Base-by-base conservation (phyloP, 2,888 invertebrate genomes). In the Dynastes hyllus region DNA sequence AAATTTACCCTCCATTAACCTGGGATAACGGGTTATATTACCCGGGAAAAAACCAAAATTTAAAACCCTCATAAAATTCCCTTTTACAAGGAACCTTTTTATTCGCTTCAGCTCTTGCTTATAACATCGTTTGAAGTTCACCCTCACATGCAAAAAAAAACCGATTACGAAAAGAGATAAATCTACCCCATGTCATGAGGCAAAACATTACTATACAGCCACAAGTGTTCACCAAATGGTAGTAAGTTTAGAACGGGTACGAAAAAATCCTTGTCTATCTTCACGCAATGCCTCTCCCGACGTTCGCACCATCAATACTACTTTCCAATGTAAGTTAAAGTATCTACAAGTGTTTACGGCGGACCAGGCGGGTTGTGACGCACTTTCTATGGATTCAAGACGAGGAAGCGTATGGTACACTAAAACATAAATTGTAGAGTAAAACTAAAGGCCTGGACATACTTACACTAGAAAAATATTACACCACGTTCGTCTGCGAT, bases 291-390 rank as follows among this genome's bases (percentile, higher is more conserved):
- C 11, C 11, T 61, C 71, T 71, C 53, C 69, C 55, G 37, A 37
- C 73, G 22, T 13, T 61, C 71, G 78, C 16, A 51, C 29, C 70
- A 85, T 86, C 88, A 83, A 88, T 87, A 88, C 86, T 87, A 53
- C 71, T 80, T 86, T 88, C 86, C 84, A 76, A 83, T 83, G 61
- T 83, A 86, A 85, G 86, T 87, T 85, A 85, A 87, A 86, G 85
- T 85, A 87, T 88, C 87, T 85, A 88, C 88, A 88, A 88, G 88
- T 88, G 88, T 87, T 87, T 87, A 83, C 84, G 85, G 85, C 85
- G 73, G 87, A 79, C 85, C 88, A 85, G 81, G 55, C 76, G 69
- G 80, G 75, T 81, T 79, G 50, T 84, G 53, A 45, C 37, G 50
- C 50, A 63, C 61, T 71, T 73, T 73, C 85, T 85, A 87, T 87